A percentile compares a stretch with the other conserved stretches of the same genome.
Conservation (phyloP, 2,797 vertebrate genomes). For the Phyllotis vaccarum region DNA sequence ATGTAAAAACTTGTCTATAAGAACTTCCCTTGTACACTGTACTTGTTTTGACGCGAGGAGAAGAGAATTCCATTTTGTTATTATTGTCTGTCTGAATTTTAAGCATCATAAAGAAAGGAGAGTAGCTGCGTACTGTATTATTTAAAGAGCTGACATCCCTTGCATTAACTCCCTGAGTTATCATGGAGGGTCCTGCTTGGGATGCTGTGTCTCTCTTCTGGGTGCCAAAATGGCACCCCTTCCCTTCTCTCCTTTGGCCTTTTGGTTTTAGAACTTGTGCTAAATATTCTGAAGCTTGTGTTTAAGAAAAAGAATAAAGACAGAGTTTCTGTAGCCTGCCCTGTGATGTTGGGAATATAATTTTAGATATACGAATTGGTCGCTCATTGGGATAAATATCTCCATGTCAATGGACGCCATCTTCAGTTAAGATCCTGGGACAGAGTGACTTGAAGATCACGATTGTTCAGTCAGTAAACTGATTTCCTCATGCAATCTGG, state of each 20-base stretch:
- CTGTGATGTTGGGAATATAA: conserved; percentile 23
- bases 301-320: conserved; percentile 53
- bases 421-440: conserved; percentile 56
- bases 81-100: not conserved
- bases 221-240: not conserved
- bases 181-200: not conserved
- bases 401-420: not conserved
- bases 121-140: not conserved
- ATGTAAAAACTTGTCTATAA: not conserved
- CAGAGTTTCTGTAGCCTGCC: conserved; percentile 14
- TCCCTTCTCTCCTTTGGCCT: not conserved
- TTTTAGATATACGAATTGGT: conserved; percentile 33
- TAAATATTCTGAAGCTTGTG: conserved; percentile 53
- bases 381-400: not conserved
- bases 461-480: conserved; percentile 51
- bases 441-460: conserved; percentile 58
- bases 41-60: not conserved
- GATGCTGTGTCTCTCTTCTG: not conserved
- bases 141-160: not conserved
- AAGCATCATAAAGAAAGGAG: not conserved
- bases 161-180: conserved; percentile 3
- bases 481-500: conserved; percentile 48
- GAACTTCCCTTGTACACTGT: not conserved
- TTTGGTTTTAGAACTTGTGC: conserved; percentile 42
- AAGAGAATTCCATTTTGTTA: not conserved